phyloP scores from a whole-genome alignment of 2,113 vertebrate species.

The Myiozetetes cayanensis region DNA sequence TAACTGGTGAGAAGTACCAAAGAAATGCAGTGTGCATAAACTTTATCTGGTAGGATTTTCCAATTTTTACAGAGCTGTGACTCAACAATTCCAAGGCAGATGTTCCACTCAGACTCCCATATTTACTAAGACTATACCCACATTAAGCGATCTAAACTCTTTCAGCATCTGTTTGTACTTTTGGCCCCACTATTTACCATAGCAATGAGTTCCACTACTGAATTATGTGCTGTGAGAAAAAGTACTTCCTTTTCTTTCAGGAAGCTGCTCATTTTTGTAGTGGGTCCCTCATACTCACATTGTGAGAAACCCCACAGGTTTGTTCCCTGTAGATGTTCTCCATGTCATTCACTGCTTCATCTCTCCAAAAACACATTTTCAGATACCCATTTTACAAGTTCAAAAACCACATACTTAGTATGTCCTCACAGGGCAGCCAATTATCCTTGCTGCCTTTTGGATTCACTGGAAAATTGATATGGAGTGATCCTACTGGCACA shows the following conservation, averaged over 20 bases:
- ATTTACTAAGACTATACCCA: not conserved
- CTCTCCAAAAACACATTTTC: not conserved
- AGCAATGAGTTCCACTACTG: not conserved
- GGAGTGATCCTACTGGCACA: not conserved
- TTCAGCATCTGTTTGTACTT: not conserved
- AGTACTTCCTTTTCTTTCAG: not conserved
- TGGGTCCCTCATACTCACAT: not conserved
- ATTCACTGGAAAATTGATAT: not conserved
- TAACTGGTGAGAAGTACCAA: not conserved
- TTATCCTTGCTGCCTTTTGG: not conserved
- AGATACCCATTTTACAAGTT: not conserved
- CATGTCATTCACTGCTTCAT: not conserved
- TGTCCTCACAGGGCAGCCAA: not conserved
- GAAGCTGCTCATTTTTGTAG: accelerated
- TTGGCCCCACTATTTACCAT: not conserved
- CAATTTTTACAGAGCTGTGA: accelerated
- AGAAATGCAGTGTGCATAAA: not conserved
- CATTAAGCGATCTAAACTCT: not conserved
- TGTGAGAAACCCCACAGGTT: not conserved
- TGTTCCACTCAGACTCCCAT: not conserved
- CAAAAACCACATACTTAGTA: not conserved
- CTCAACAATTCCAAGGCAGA: not conserved
- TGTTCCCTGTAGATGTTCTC: not conserved
- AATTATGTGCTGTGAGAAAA: not conserved
- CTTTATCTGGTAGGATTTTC: not conserved